Conservation (phyloP, 2,888 invertebrate genomes). For the Tricholauxania praeusta region DNA sequence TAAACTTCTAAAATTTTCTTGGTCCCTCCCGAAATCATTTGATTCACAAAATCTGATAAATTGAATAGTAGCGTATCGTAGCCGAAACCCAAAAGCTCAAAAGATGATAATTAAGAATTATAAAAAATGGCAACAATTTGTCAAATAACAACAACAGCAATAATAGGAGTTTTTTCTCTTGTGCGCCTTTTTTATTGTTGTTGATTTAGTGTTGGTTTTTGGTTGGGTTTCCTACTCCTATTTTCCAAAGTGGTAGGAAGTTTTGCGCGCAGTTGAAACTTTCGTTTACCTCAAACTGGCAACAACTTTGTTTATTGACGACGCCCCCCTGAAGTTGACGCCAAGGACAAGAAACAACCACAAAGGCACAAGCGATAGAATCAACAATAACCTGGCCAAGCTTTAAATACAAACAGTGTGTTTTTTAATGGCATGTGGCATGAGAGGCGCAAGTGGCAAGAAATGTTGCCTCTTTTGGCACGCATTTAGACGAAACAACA, state of each 20-base stretch:
- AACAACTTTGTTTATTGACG: slow-evolving; percentile 28
- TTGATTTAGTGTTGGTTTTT: slow-evolving; percentile 5
- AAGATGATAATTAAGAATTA: slow-evolving; percentile 11
- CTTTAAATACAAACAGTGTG: no score
- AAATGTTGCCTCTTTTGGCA: no score
- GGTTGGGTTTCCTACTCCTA: neutral
- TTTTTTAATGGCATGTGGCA: no score
- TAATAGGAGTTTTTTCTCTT: neutral
- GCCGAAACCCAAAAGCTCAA: neutral
- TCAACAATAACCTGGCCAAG: neutral
- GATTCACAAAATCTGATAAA: no score
- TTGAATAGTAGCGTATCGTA: neutral
- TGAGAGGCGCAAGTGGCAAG: no score
- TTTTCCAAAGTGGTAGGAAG: slow-evolving; percentile 4
- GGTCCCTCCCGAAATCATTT: neutral
- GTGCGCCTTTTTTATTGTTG: slow-evolving; percentile 4
- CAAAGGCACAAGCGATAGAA: neutral
- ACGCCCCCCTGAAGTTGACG: slow-evolving; percentile 1
- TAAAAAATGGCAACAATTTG: slow-evolving; percentile 13
- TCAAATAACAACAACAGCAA: neutral
- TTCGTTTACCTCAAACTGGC: slow-evolving; percentile 17
- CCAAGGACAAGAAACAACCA: no score
- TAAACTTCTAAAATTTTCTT: no score
- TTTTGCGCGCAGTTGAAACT: slow-evolving; percentile 11
- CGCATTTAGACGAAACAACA: no score